Evolutionary conservation across 2,797 vertebrate species (phyloP).

Genomic region (Molossus molossus): DNA sequence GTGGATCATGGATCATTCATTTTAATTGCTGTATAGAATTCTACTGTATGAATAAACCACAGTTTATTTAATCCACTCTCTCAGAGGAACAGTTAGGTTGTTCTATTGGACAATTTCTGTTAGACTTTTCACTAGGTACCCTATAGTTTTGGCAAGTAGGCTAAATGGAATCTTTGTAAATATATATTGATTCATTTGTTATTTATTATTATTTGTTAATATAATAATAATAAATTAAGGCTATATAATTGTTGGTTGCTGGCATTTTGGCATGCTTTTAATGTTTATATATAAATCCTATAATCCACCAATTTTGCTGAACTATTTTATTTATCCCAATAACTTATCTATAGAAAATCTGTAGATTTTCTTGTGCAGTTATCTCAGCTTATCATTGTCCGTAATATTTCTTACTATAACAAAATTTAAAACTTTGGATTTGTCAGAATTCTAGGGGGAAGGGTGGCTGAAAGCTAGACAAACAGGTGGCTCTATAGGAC

Average conservation of each 20-base stretch:
- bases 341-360: constrained; percentile 16
- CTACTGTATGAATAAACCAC: neutral
- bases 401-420: constrained; percentile 17
- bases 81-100: constrained; percentile 10
- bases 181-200: neutral
- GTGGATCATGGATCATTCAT: neutral
- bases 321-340: constrained; percentile 5
- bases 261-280: neutral
- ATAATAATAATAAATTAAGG: constrained; percentile 3
- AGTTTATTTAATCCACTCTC: neutral
- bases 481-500: neutral
- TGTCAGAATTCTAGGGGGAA: neutral
- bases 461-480: neutral
- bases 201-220: neutral
- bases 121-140: neutral
- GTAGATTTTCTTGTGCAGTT: neutral
- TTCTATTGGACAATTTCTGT: neutral
- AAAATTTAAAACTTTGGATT: constrained; percentile 32
- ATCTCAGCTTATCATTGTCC: neutral
- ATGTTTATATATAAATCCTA: constrained; percentile 10
- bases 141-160: neutral
- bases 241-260: neutral
- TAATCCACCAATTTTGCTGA: neutral
- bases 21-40: constrained; percentile 46
- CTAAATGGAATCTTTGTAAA: constrained; percentile 10